A percentile compares a stretch with the other conserved stretches of the same genome.
Conservation (phyloP, 2,113 vertebrate genomes). For the Gobius niger region DNA sequence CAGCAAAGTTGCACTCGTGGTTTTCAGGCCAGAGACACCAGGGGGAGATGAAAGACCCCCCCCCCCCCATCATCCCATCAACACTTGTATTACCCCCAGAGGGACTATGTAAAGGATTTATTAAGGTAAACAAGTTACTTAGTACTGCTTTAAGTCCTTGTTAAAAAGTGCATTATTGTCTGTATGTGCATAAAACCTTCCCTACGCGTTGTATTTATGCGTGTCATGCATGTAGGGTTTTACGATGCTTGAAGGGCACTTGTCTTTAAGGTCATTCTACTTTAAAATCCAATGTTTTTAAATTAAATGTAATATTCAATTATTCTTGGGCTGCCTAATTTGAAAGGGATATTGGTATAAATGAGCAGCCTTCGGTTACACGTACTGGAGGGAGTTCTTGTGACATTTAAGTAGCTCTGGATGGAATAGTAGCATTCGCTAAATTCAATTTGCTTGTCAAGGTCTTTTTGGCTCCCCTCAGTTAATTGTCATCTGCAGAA, state of each 20-base stretch:
- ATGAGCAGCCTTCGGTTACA: conserved; percentile 55
- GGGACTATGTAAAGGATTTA: too few relatives aligned
- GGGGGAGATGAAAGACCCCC: too few relatives aligned
- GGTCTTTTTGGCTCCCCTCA: conserved; percentile 65
- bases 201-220: not conserved
- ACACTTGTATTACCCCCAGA: too few relatives aligned
- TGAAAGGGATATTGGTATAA: conserved; percentile 58
- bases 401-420: conserved; percentile 52
- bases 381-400: conserved; percentile 44
- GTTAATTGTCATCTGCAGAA: conserved; percentile 74
- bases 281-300: conserved; percentile 51
- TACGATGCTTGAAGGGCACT: conserved; percentile 41
- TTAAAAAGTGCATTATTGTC: not conserved
- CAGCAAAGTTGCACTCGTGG: too few relatives aligned
- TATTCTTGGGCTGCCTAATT: conserved; percentile 53
- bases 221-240: not conserved
- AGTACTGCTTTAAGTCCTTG: not conserved
- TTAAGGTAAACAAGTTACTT: too few relatives aligned
- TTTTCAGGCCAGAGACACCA: too few relatives aligned
- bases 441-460: conserved; percentile 71
- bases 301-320: conserved; percentile 49
- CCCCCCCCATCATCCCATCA: too few relatives aligned
- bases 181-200: not conserved
- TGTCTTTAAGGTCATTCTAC: conserved; percentile 37
- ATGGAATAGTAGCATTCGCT: conserved; percentile 63